Conservation (phyloP, 2,797 vertebrate genomes). For the Siniperca undulata region DNA sequence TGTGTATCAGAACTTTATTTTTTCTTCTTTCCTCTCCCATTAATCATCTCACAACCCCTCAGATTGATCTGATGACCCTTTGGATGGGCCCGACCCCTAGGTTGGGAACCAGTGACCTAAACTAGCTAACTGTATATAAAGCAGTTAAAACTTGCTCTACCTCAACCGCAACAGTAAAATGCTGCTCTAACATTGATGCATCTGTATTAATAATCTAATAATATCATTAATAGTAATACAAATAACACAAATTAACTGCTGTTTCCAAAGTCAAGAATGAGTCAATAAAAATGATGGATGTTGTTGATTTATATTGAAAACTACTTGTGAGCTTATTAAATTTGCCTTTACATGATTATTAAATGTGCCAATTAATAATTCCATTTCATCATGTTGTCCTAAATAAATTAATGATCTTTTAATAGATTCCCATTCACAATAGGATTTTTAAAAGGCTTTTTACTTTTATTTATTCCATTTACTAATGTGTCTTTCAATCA, state of each 20-base stretch:
- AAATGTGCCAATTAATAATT: constrained; percentile 9
- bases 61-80: too few relatives aligned
- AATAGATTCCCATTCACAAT: not conserved
- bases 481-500: not conserved
- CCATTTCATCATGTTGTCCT: not conserved
- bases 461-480: not conserved
- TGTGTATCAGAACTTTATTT: too few relatives aligned
- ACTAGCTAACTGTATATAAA: too few relatives aligned
- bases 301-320: not conserved
- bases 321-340: not conserved
- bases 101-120: too few relatives aligned
- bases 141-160: too few relatives aligned
- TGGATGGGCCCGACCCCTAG: too few relatives aligned
- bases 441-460: constrained; percentile 7
- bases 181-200: too few relatives aligned
- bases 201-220: too few relatives aligned
- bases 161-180: too few relatives aligned
- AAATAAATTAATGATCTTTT: constrained; percentile 6
- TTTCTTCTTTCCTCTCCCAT: too few relatives aligned
- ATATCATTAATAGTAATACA: too few relatives aligned
- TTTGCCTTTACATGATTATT: not conserved
- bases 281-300: not conserved
- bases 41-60: too few relatives aligned
- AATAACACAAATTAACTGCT: not conserved
- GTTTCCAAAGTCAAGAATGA: not conserved